phyloP scores from a whole-genome alignment of 1,140 invertebrate genomes.

The Papilio polyxenes region DNA sequence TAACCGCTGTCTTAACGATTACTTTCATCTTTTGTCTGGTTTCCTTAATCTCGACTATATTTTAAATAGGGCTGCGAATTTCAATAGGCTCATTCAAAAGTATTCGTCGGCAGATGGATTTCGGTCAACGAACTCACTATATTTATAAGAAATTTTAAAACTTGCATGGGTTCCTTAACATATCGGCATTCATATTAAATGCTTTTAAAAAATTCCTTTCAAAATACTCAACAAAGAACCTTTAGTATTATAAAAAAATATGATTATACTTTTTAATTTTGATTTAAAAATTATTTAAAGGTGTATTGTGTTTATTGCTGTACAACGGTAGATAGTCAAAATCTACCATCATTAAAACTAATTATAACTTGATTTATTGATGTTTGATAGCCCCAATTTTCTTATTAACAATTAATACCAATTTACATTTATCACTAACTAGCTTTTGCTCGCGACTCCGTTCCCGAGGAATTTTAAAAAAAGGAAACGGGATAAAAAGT shows the following conservation, averaged over 20 bases:
- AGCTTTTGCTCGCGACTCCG: too few species aligned
- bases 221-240: not conserved
- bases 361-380: too few species aligned
- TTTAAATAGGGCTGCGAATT: not conserved
- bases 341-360: too few species aligned
- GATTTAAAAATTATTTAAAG: not conserved
- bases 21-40: conserved; percentile 17
- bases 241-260: not conserved
- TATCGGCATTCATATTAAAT: not conserved
- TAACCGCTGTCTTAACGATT: not conserved
- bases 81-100: conserved; percentile 2
- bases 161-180: not conserved
- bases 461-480: too few species aligned
- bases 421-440: too few species aligned
- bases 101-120: not conserved
- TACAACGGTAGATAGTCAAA: too few species aligned
- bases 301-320: not conserved
- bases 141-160: not conserved
- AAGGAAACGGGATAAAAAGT: too few species aligned
- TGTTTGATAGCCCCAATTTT: too few species aligned
- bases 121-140: not conserved
- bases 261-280: not conserved
- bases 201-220: not conserved
- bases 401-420: too few species aligned
- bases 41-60: not conserved